A percentile compares a stretch with the other conserved stretches of the same genome.
These are phyloP conservation scores for Halichondria panicea DNA, from an alignment of 37 sponge, comb jelly and placozoan genomes.

Conservation along the genomic window DNA sequence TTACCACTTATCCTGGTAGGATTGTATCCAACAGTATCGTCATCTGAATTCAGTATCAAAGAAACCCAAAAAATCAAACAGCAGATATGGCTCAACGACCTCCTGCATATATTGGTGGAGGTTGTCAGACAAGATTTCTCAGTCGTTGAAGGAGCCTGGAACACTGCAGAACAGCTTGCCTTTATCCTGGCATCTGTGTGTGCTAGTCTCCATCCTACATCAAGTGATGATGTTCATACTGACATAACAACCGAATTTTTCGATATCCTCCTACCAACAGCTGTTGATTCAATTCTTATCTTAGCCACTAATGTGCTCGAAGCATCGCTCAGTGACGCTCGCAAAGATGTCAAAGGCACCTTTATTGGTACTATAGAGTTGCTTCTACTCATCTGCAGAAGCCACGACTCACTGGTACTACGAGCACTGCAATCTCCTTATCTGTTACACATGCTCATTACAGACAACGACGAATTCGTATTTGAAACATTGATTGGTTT, in stretches of 20 bases:
- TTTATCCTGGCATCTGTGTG: slow-evolving; percentile 9
- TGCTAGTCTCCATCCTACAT: slow-evolving; percentile 26
- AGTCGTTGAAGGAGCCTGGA: slow-evolving; percentile 36
- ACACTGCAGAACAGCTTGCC: slow-evolving; percentile 47
- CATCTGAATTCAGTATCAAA: slow-evolving; percentile 3
- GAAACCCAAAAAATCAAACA: not conserved
- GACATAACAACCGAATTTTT: slow-evolving; percentile 49
- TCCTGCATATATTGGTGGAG: slow-evolving; percentile 61
- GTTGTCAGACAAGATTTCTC: slow-evolving; percentile 51
- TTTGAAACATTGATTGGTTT: slow-evolving; percentile 13
- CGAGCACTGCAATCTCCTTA: slow-evolving; percentile 63
- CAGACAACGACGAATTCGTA: slow-evolving; percentile 18
- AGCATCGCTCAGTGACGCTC: not conserved
- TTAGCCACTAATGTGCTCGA: slow-evolving; percentile 55
- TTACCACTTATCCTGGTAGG: not conserved
- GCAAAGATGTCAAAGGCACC: not conserved
- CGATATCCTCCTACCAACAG: slow-evolving; percentile 57
- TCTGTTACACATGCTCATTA: slow-evolving; percentile 58
- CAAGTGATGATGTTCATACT: not conserved
- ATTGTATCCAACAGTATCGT: not conserved
- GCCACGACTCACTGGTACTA: slow-evolving; percentile 21
- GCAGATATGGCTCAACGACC: slow-evolving; percentile 55
- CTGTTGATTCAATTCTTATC: slow-evolving; percentile 57
- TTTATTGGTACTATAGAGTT: not conserved
- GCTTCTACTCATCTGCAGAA: slow-evolving; percentile 33